Evolutionary conservation across 2,888 invertebrate species (phyloP), one percentile per base, ranked within the genome.

Genomic region (Cylloceria caligata): DNA sequence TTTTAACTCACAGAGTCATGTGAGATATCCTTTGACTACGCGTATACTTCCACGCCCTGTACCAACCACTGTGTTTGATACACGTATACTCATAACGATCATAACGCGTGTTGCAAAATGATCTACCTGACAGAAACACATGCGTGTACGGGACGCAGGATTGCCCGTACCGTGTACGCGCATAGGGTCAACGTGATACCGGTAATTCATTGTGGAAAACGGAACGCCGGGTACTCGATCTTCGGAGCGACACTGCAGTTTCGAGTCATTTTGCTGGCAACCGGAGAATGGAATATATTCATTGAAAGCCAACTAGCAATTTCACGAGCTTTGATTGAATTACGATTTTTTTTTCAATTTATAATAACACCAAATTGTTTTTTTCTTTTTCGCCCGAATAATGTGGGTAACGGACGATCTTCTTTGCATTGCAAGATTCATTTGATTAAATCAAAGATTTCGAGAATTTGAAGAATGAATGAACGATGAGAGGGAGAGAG

Each of bases 111-210:
- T 64, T 52, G 36, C 72, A 52, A 64, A 74, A 64, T 64, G 64
- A 74, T 74, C 64, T 11, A 64, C 36, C 73, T 52, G 64, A 49
- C 73, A 64, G 64, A 49, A 49, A 42, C 49, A 74, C 64, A 57
- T 69, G 39, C 42, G 55, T 24, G 27, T 57, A 42, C 34, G 39
- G 1, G 52, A 52, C n/a, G 13, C 57, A 24, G 39, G 49, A 39
- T 39, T 27, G 19, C 16, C 13, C 16, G 34, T 62, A 62, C 24
- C 16, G 1, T 49, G 36, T 64, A 39, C 64, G 39, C 24, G 13
- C 30, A 19, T 34, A 49, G 30, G 45, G 62, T 49, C 36, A 74
- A 74, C 64, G 64, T 30, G 73, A 74, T 64, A 52, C 52, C 39
- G 64, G 64, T 64, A 34, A 36, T 42, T 27, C 36, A 39, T 64